These are phyloP conservation scores for Heterotilapia buettikoferi DNA, from an alignment of 2,113 vertebrate species.

Conservation along the genomic window DNA sequence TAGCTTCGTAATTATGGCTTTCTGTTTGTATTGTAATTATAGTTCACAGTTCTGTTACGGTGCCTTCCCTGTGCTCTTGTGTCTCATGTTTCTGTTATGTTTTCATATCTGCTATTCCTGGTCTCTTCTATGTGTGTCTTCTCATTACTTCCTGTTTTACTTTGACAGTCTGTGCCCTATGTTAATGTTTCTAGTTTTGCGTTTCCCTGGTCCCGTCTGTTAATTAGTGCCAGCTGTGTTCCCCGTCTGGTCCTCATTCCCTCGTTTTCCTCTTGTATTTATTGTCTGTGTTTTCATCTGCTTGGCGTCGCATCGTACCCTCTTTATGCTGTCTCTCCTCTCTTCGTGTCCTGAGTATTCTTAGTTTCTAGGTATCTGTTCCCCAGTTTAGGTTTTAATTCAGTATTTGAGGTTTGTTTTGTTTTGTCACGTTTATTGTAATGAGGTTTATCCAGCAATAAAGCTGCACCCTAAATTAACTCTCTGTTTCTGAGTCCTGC, in stretches of 20 bases:
- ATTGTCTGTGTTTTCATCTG: background rate
- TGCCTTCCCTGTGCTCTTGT: background rate
- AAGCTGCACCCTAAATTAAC: background rate
- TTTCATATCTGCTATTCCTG: background rate
- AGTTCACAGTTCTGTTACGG: background rate
- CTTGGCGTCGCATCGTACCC: fast-evolving
- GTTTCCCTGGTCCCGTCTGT: fast-evolving
- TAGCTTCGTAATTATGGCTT: background rate
- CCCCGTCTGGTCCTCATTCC: background rate
- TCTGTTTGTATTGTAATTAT: background rate
- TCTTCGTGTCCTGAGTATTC: background rate
- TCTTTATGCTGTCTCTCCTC: background rate
- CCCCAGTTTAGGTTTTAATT: background rate
- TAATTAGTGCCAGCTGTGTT: background rate
- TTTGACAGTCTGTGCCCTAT: background rate
- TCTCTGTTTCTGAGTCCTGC: background rate
- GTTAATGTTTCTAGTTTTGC: background rate
- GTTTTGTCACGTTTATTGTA: background rate
- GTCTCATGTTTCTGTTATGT: background rate
- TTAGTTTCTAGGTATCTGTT: background rate
- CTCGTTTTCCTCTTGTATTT: background rate
- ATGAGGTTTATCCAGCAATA: background rate
- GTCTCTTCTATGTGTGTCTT: background rate
- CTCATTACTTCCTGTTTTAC: background rate
- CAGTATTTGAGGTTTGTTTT: background rate